Evolutionary conservation across 1,140 invertebrate genomes (phyloP).

Genomic region (Microplitis mediator): DNA sequence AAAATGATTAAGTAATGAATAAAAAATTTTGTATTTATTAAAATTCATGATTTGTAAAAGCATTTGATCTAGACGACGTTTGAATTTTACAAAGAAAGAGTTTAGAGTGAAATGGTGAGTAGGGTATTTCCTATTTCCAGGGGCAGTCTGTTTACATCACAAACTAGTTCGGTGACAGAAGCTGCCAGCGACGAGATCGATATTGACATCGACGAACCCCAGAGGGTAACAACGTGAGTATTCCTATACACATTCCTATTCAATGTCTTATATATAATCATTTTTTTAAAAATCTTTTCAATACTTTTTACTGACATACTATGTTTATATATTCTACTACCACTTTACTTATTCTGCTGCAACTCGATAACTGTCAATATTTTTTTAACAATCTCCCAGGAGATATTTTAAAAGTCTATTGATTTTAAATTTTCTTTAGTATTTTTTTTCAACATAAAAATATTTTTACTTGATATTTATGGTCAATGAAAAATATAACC

Average conservation of each 20-base stretch:
- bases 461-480: too few relatives aligned
- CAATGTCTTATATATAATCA: too few relatives aligned
- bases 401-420: too few relatives aligned
- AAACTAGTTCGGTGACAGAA: constrained; percentile 73
- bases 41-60: not conserved
- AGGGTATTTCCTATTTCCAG: constrained; percentile 53
- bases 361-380: not conserved
- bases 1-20: not conserved
- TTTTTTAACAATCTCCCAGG: not conserved
- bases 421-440: too few relatives aligned
- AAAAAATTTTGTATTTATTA: not conserved
- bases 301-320: not conserved
- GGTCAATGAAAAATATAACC: too few relatives aligned
- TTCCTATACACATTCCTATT: constrained; percentile 9
- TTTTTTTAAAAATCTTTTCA: not conserved
- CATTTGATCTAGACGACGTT: constrained; percentile 9
- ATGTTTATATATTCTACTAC: too few relatives aligned
- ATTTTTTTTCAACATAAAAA: too few relatives aligned
- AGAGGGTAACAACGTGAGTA: constrained; percentile 71
- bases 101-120: constrained; percentile 42
- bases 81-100: constrained; percentile 26
- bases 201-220: constrained; percentile 70
- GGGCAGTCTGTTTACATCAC: constrained; percentile 68
- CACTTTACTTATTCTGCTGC: too few relatives aligned
- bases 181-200: constrained; percentile 76